Base-by-base conservation (phyloP, 2,888 invertebrate species). In the Lepidocyrtoides sp. region DNA sequence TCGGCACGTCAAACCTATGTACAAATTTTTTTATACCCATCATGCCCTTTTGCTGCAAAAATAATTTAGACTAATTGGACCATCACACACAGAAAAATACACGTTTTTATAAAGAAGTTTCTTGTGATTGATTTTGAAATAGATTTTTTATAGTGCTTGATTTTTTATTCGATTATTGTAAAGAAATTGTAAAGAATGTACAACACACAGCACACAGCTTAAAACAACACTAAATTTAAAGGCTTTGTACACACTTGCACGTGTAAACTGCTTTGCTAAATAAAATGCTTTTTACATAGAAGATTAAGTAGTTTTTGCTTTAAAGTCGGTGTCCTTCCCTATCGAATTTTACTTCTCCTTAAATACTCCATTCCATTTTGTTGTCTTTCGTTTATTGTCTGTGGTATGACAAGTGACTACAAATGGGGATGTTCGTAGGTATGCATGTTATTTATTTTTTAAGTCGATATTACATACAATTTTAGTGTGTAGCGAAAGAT, bases 1-100 rank as follows among this genome's bases (percentile, higher is more conserved):
- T 8, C 51, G 88, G 32, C 88, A 88, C 88, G 81, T 69, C 51
- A 44, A 84, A 66, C 66, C 66, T 57, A 83, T 83, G 63, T 79
- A 79, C 54, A 82, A 82, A 82, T 36, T n/a, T 41, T 57, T 83
- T 54, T 54, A 14, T 36, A 32, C 69, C 69, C 36, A 36, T 36
- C 14, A 41, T 10, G 5, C 17, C 20, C 23, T 20, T 51, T 23
- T 54, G 51, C 54, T 41, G 14, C 12, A 29, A 69, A 36, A 69
- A 26, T 17, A 72, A 72, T 72, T 32, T 8, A 69, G n/a, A 69
- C n/a, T 69, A 85, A 51, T 69, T 20, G 26, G 69, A 83, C 66
- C 83, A 36, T 29, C 17, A 17, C 29, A 44, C n/a, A 54, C 51
- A 51, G 26, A 66, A 36, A 57, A 3, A 10, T 26, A 85, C 86